Evolutionary conservation across 1,140 invertebrate genomes (phyloP).

Genomic region (Aradophagus sp.): DNA sequence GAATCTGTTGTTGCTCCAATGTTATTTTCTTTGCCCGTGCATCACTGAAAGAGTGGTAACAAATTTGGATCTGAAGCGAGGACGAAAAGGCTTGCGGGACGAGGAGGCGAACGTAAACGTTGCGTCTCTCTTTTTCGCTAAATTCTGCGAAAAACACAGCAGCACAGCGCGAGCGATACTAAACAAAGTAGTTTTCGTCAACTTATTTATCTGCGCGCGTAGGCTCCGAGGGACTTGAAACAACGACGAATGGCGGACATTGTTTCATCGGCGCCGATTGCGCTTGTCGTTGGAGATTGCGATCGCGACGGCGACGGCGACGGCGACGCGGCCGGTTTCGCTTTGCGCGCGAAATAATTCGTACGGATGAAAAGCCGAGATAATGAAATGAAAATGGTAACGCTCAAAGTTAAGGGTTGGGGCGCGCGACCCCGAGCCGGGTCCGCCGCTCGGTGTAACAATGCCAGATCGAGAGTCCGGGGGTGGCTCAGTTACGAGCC

Average conservation of each 20-base stretch:
- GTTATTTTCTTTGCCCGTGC: no score
- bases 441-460: slow-evolving; percentile 59
- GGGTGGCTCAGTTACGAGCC: slow-evolving; percentile 55
- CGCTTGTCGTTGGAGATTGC: slow-evolving; percentile 54
- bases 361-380: slow-evolving; percentile 67
- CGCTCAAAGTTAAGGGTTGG: slow-evolving; percentile 65
- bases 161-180: no score
- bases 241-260: slow-evolving; percentile 43
- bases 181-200: no score
- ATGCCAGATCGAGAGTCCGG: slow-evolving; percentile 65
- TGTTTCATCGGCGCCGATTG: slow-evolving; percentile 45
- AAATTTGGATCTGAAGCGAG: no score
- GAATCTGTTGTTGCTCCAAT: no score
- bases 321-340: slow-evolving; percentile 54
- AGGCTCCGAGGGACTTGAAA: no score
- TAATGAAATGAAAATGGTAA: slow-evolving; percentile 71
- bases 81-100: no score
- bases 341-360: slow-evolving; percentile 57
- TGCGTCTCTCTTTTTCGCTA: no score
- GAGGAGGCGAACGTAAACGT: no score
- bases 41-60: no score
- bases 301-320: slow-evolving; percentile 51
- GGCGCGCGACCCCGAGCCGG: slow-evolving; percentile 60
- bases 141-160: no score
- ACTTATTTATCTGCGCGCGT: no score